Base-by-base conservation (phyloP, 2,113 vertebrate species). In the Tragulus kanchil region DNA sequence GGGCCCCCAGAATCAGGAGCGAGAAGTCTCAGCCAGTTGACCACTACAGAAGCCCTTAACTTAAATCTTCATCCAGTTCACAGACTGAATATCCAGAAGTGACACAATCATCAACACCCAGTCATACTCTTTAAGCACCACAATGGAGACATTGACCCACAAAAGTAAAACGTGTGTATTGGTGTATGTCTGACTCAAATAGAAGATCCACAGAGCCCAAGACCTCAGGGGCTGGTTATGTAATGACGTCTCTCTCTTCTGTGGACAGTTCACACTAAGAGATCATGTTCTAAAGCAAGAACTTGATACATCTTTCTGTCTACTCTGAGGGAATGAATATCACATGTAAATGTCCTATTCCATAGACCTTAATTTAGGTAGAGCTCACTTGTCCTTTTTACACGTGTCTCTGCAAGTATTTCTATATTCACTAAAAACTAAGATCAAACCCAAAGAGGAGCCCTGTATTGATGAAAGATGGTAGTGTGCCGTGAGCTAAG, bases 341-440 rank as follows among this genome's bases (percentile, higher is more conserved):
- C 45, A 50, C 14, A 12, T 10, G 36, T 14, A 21, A 21, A 42
- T 8, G 3, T 36, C 56, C 4, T 79, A 48, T 56, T 78, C 31
- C 13, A 19, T 10, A 31, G 62, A 1, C 19, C 17, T 73, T 25
- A 45, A 25, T 26, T 77, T 79, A 79, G 56, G 36, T 54, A 67
- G 61, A n/a, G 9, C 45, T 65, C 5, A 0, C 4, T 1, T 45
- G 16, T 31, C 45, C 45, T 89, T 93, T 96, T 90, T 71, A 78
- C 52, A 15, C 25, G 21, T 58, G 15, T 52, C 19, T 93, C 23
- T 83, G 90, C 69, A 85, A 64, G 56, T 11, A 42, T 65, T 91
- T 54, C 52, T 85, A 78, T 83, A 31, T 73, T 85, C 67, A 67
- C 61, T 86, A 73, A 79, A 93, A 86, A 65, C 75, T 21, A 78